phyloP scores from a whole-genome alignment of 2,113 vertebrate genomes.

The Sturnus vulgaris region DNA sequence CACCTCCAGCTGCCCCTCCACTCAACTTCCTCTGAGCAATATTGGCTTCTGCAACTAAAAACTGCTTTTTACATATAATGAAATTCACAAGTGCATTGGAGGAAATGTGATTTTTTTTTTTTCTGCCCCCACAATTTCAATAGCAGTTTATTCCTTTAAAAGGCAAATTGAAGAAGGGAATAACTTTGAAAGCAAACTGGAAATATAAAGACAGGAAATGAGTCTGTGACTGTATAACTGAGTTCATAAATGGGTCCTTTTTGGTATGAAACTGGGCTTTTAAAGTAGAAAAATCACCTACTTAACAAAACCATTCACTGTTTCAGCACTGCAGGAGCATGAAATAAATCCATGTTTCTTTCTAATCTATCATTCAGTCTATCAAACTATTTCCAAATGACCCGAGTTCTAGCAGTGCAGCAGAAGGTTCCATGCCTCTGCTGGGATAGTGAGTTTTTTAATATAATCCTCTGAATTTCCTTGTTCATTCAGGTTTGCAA shows the following conservation, averaged over 20 bases:
- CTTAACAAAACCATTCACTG: slow-evolving; percentile 63
- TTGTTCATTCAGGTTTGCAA: background rate
- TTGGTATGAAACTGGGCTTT: slow-evolving; percentile 67
- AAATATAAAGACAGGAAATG: slow-evolving; percentile 73
- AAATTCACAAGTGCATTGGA: slow-evolving; percentile 64
- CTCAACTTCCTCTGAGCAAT: slow-evolving; percentile 52
- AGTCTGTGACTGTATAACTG: slow-evolving; percentile 65
- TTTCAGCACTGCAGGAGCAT: slow-evolving; percentile 60
- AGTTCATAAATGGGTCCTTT: slow-evolving; percentile 65
- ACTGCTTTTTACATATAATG: slow-evolving; percentile 66
- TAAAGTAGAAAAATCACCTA: slow-evolving; percentile 64
- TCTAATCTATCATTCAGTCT: slow-evolving; percentile 56
- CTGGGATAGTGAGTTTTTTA: background rate
- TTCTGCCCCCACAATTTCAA: slow-evolving; percentile 57
- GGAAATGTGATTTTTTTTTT: slow-evolving; percentile 54
- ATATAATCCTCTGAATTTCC: slow-evolving; percentile 20
- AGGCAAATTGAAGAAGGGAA: slow-evolving; percentile 66
- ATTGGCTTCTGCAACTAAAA: slow-evolving; percentile 57
- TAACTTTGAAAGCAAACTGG: slow-evolving; percentile 67
- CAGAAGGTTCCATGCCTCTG: slow-evolving; percentile 21
- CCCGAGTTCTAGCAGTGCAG: background rate
- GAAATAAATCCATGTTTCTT: slow-evolving; percentile 66
- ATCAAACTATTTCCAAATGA: slow-evolving; percentile 58
- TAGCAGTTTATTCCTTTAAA: slow-evolving; percentile 65
- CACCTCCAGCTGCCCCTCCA: slow-evolving; percentile 57